These are phyloP conservation scores for Drosophila mayaguana DNA, from an alignment of 2,888 invertebrate species.

Conservation along the genomic window DNA sequence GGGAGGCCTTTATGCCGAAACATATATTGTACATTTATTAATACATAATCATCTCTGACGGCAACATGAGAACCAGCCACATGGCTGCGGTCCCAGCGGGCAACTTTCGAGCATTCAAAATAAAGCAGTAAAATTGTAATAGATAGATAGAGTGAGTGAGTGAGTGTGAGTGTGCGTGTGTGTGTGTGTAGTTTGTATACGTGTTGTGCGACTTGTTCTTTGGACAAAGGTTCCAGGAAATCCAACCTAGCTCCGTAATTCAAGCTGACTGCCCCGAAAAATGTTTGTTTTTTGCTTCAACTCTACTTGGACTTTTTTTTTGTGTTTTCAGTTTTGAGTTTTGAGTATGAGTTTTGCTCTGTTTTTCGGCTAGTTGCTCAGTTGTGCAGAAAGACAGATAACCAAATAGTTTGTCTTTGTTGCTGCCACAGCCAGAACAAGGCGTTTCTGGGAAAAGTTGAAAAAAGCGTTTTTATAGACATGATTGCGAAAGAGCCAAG, in stretches of 20 bases:
- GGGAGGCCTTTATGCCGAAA: constrained; percentile 46
- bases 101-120: constrained; percentile 59
- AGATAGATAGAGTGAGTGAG: constrained; percentile 45
- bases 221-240: constrained; percentile 65
- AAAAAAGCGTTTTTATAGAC: constrained; percentile 61
- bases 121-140: constrained; percentile 74
- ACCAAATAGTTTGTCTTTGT: constrained; percentile 26
- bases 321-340: constrained; percentile 1
- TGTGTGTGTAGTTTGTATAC: constrained; percentile 14
- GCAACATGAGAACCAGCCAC: constrained; percentile 59
- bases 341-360: constrained; percentile 27
- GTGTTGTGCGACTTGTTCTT: constrained; percentile 46
- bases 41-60: constrained; percentile 70
- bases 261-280: constrained; percentile 65
- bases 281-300: constrained; percentile 41
- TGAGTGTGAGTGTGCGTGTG: constrained; percentile 1
- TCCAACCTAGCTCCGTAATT: constrained; percentile 52
- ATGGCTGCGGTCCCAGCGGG: constrained; percentile 57
- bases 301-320: constrained; percentile 8
- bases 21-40: constrained; percentile 74
- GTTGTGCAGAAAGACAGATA: constrained; percentile 74
- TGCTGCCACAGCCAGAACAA: constrained; percentile 5
- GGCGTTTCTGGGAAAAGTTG: constrained; percentile 60
- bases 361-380: constrained; percentile 56
- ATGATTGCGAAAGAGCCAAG: constrained; percentile 31